phyloP scores from a whole-genome alignment of 1,140 invertebrate genomes.

The Trichonephila clavata region DNA sequence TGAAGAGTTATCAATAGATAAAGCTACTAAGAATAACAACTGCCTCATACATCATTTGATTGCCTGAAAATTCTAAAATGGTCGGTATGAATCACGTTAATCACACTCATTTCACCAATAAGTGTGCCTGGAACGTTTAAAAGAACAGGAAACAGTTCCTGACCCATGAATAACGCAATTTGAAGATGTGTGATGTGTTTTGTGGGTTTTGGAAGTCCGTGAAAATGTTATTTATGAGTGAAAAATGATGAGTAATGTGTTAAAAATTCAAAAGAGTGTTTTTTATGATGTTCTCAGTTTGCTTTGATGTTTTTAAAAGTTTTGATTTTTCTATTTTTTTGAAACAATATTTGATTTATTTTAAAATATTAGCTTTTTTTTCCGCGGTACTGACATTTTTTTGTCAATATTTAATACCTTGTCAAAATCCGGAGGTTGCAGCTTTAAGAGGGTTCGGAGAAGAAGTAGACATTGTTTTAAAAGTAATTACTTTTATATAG shows the following conservation, averaged over 20 bases:
- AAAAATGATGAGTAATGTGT: background rate
- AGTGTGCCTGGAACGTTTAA: background rate
- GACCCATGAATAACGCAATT: conserved; percentile 7
- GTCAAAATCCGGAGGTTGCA: too few species aligned
- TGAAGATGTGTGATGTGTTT: background rate
- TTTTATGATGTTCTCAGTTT: background rate
- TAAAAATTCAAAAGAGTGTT: background rate
- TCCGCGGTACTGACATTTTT: too few species aligned
- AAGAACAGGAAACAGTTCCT: background rate
- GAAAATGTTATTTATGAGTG: background rate
- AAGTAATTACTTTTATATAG: too few species aligned
- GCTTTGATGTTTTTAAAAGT: background rate
- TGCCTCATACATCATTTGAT: background rate
- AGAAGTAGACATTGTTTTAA: too few species aligned
- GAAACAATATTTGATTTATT: background rate
- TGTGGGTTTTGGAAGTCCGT: background rate
- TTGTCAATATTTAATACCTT: too few species aligned
- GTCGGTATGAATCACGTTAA: conserved; percentile 2
- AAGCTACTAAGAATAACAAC: background rate
- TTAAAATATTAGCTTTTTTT: background rate
- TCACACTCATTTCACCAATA: conserved; percentile 10
- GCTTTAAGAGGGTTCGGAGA: too few species aligned
- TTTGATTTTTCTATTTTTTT: background rate
- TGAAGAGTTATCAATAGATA: conserved; percentile 8
- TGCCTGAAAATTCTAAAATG: conserved; percentile 11